Evolutionary conservation across 2,113 vertebrate genomes (phyloP), one percentile per base, ranked within the genome.

Genomic region (Scatophagus argus): DNA sequence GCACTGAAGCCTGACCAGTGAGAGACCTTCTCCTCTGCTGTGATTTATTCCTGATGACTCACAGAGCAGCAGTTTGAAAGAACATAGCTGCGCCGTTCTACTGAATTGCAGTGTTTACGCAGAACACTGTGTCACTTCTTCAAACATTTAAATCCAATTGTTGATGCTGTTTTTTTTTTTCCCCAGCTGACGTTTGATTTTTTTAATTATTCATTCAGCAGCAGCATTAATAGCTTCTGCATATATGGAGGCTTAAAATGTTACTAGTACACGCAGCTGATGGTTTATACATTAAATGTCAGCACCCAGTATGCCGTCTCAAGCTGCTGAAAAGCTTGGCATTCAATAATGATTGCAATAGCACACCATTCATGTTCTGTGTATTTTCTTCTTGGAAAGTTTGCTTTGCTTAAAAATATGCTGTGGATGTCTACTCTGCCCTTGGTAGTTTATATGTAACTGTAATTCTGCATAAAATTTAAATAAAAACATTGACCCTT

Each of bases 1-100:
- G 23, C n/a, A 36, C 16, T 55, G 58, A 68, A 68, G 67, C 12
- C n/a, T 36, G 56, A 36, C 32, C 39, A 74, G 31, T 16, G 44
- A 39, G n/a, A 54, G 74, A 61, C 19, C 27, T n/a, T 41, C 44
- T 32, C 11, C 8, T 62, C 2, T 4, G n/a, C 43, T 61, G 21
- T 49, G 17, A 31, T 51, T 65, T 43, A 34, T 59, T 25, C 32
- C 6, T 10, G 25, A 49, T 21, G 32, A 31, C 29, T 58, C 60
- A 83, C 21, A 63, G n/a, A 70, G 31, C 52, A 61, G 46, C n/a
- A 64, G 2, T 10, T 23, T 55, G 39, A 31, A 13, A 17, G 36
- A 72, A 58, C 17, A 39, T 21, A 11, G 27, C 6, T 21, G 7
- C 44, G 29, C 5, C 19, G 0, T 55, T 44, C 16, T 6, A n/a